phyloP scores from a whole-genome alignment of 2,888 invertebrate species.

The Campaea margaritaria region DNA sequence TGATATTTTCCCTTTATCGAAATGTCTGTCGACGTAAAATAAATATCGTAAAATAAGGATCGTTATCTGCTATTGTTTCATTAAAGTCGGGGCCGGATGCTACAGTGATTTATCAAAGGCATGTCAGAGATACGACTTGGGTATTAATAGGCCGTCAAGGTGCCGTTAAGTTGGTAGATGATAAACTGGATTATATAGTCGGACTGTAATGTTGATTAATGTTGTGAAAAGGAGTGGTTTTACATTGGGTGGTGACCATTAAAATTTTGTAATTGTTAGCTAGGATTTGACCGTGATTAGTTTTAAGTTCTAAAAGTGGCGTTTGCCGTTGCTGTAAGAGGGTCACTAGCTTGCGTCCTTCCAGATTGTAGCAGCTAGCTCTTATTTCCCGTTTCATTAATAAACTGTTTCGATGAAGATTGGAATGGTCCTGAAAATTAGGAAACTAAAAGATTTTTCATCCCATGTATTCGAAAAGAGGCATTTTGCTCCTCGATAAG shows the following conservation, averaged over 20 bases:
- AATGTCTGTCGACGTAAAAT: slow-evolving; percentile 29
- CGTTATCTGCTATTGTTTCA: slow-evolving; percentile 32
- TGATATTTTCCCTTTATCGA: slow-evolving; percentile 37
- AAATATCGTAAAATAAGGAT: slow-evolving; percentile 32
- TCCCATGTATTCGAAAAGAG: too few species aligned
- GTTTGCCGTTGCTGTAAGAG: too few species aligned
- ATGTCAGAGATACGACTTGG: slow-evolving; percentile 23
- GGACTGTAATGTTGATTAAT: background rate
- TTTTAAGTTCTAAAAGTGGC: too few species aligned
- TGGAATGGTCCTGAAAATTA: too few species aligned
- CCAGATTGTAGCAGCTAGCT: too few species aligned
- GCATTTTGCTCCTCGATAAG: too few species aligned
- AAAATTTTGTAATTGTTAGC: too few species aligned
- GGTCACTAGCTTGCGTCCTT: too few species aligned
- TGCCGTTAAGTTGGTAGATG: slow-evolving; percentile 10
- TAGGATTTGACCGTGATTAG: too few species aligned
- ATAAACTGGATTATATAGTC: background rate
- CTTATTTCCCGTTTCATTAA: too few species aligned
- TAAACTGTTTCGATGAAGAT: too few species aligned
- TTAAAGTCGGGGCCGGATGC: slow-evolving; percentile 21
- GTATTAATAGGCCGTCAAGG: slow-evolving; percentile 24
- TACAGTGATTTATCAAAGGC: slow-evolving; percentile 28
- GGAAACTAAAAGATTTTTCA: too few species aligned
- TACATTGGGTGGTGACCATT: background rate
- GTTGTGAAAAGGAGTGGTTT: background rate